These are phyloP conservation scores for Nibea coibor DNA, from an alignment of 2,113 vertebrate species.

Conservation along the genomic window DNA sequence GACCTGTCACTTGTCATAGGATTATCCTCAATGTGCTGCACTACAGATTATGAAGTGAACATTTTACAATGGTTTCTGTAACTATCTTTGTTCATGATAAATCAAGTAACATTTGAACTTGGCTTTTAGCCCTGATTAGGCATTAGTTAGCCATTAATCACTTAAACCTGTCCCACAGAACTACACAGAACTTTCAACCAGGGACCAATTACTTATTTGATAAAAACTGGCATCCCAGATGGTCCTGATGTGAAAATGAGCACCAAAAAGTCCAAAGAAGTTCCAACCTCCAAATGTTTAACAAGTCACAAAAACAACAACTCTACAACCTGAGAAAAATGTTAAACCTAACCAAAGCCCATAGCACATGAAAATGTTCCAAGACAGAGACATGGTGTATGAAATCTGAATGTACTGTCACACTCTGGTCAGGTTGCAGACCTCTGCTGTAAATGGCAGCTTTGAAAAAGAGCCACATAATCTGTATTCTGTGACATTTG, in stretches of 20 bases:
- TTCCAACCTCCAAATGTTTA: not conserved
- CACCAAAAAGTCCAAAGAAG: too few species aligned
- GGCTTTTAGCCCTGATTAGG: too few species aligned
- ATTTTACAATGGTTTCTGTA: not conserved
- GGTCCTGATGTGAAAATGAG: not conserved
- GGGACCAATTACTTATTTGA: not conserved
- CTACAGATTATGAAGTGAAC: not conserved
- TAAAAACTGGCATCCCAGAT: not conserved
- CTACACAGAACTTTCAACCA: not conserved
- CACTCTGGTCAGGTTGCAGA: not conserved
- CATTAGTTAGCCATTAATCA: not conserved
- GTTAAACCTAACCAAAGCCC: too few species aligned
- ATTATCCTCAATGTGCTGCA: not conserved
- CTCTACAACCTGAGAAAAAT: not conserved
- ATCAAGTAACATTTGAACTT: too few species aligned
- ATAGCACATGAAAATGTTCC: not conserved
- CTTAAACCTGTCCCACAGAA: too few species aligned
- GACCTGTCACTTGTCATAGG: constrained; percentile 5
- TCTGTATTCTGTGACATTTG: not conserved
- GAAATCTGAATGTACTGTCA: not conserved
- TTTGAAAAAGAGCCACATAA: not conserved
- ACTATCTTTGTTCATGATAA: too few species aligned
- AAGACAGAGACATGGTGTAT: not conserved
- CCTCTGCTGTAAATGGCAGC: not conserved
- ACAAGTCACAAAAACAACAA: not conserved